Evolutionary conservation across 64 coral and sea anemone species (phyloP).

Genomic region (Porites australiensis): DNA sequence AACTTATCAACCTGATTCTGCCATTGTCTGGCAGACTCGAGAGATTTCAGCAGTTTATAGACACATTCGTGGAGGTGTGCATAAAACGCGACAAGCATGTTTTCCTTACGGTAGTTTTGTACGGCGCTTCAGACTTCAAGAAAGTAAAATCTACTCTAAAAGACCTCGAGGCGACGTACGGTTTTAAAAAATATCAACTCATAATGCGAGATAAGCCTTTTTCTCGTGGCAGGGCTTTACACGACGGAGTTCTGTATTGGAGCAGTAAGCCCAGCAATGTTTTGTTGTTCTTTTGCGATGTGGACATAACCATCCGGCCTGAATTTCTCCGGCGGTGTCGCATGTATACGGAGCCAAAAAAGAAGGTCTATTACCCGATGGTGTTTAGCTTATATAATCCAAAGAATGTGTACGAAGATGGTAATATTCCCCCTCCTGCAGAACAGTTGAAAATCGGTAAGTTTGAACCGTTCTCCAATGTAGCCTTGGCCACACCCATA

Average conservation of each 20-base stretch:
- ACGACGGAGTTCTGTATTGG: constrained; percentile 94
- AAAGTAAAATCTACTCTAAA: constrained; percentile 76
- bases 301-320: constrained; percentile 81
- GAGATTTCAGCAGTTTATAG: constrained; percentile 87
- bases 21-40: constrained; percentile 85
- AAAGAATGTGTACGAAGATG: constrained; percentile 79
- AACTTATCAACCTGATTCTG: constrained; percentile 87
- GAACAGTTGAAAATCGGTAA: constrained; percentile 81
- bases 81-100: constrained; percentile 90
- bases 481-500: neutral
- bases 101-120: constrained; percentile 88
- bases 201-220: constrained; percentile 82
- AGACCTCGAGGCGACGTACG: constrained; percentile 59
- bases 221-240: constrained; percentile 85
- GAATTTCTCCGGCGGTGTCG: constrained; percentile 85
- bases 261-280: constrained; percentile 60
- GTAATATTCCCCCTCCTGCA: constrained; percentile 52
- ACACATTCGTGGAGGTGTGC: constrained; percentile 86
- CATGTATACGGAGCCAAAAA: constrained; percentile 71
- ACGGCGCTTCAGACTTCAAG: constrained; percentile 85
- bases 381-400: constrained; percentile 96
- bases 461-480: neutral
- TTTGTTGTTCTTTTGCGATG: constrained; percentile 96
- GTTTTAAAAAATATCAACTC: constrained; percentile 86
- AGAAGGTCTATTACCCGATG: constrained; percentile 91